phyloP scores from a whole-genome alignment of 1,140 invertebrate species.

The Xylocopa sonorina region DNA sequence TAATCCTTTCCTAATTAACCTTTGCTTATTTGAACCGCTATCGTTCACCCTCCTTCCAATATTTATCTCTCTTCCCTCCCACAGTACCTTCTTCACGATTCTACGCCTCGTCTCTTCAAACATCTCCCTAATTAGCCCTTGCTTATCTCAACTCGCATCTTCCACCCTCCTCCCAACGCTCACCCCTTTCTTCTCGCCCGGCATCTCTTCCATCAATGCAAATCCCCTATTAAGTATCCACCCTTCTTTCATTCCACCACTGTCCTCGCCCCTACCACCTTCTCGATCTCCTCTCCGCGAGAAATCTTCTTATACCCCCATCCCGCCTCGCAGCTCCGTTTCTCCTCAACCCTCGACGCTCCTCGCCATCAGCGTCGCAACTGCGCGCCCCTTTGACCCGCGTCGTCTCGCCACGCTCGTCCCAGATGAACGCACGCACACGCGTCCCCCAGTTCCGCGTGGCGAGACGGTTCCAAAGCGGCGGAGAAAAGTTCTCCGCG shows the following conservation, averaged over 20 bases:
- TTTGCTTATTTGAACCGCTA: too few species aligned
- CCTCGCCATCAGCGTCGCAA: neutral
- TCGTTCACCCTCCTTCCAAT: neutral
- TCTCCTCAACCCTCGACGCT: neutral
- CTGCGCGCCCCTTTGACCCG: conserved; percentile 23
- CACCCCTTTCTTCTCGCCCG: neutral
- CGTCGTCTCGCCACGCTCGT: neutral
- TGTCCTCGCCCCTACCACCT: too few species aligned
- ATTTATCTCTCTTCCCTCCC: neutral
- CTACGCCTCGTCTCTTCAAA: too few species aligned
- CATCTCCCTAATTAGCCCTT: neutral
- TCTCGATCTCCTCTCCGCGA: neutral
- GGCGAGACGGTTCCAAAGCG: conserved; percentile 52
- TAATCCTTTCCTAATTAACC: too few species aligned
- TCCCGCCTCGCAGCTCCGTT: neutral
- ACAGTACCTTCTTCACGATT: too few species aligned
- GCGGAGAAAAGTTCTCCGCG: conserved; percentile 11
- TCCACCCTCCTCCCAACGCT: neutral
- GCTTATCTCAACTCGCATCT: neutral
- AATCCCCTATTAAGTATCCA: neutral
- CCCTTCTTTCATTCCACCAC: neutral
- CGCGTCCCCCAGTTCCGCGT: conserved; percentile 19
- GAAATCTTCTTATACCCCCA: neutral
- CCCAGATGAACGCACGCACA: neutral
- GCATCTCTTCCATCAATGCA: neutral